These are phyloP conservation scores for Chaetophractus vellerosus DNA, from an alignment of 2,797 vertebrate species.

Conservation along the genomic window DNA sequence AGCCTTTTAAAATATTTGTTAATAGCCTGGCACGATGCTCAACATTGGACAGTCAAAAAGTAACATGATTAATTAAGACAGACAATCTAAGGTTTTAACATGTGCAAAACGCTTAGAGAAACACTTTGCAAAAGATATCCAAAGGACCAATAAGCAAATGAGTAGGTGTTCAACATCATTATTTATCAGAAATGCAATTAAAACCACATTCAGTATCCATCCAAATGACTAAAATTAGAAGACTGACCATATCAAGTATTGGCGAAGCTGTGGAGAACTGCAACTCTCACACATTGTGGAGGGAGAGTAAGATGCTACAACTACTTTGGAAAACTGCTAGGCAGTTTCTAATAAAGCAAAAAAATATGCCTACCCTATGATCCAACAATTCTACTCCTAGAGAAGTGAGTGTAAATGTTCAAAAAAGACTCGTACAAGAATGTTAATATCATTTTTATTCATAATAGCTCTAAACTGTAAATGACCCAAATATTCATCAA, in stretches of 20 bases:
- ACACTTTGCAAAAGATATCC: constrained; percentile 24
- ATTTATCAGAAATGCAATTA: constrained; percentile 27
- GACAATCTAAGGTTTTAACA: constrained; percentile 16
- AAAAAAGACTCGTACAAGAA: constrained; percentile 15
- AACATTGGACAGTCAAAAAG: constrained; percentile 42
- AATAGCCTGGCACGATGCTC: constrained; percentile 6
- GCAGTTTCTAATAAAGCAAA: constrained; percentile 39
- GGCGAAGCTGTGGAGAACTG: not conserved
- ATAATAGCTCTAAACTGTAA: constrained; percentile 18
- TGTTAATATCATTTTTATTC: constrained; percentile 27
- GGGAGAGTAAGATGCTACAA: not conserved
- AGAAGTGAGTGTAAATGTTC: not conserved
- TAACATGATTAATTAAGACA: constrained; percentile 30
- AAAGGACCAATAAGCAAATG: constrained; percentile 6
- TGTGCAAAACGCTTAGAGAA: constrained; percentile 41
- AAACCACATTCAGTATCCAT: not conserved
- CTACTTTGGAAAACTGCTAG: constrained; percentile 1
- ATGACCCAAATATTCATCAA: not conserved
- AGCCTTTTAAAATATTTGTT: constrained; percentile 65
- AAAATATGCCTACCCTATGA: not conserved
- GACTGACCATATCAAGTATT: not conserved
- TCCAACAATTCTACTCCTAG: not conserved
- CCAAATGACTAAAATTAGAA: not conserved
- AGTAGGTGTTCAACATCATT: constrained; percentile 7
- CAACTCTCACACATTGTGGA: not conserved